phyloP scores from a whole-genome alignment of 1,140 invertebrate genomes.

The Tetramorium simillimum region DNA sequence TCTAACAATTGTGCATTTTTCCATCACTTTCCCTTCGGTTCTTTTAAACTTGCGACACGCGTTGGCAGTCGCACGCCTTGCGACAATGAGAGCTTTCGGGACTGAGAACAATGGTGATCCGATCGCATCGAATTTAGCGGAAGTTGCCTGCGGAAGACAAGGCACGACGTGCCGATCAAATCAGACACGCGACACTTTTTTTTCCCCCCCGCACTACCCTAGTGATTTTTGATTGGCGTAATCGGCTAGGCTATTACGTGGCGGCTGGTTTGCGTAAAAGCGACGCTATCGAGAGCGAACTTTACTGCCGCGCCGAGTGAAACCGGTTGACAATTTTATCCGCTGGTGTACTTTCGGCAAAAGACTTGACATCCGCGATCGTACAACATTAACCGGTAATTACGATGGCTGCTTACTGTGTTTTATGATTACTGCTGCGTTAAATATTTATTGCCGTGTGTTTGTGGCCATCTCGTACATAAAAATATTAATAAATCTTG shows the following conservation, averaged over 20 bases:
- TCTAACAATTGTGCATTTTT: conserved; percentile 5
- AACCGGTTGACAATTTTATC: conserved; percentile 72
- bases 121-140: conserved; percentile 42
- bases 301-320: conserved; percentile 61
- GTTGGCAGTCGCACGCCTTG: conserved; percentile 28
- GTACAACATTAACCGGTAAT: background rate
- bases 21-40: conserved; percentile 33
- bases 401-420: background rate
- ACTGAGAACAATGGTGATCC: conserved; percentile 13
- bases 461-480: background rate
- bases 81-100: conserved; percentile 47
- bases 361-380: background rate
- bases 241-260: conserved; percentile 60
- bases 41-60: conserved; percentile 31
- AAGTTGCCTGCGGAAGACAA: conserved; percentile 47
- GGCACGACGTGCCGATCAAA: conserved; percentile 31
- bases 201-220: background rate
- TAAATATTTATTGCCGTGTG: background rate
- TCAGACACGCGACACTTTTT: conserved; percentile 31
- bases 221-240: conserved; percentile 47
- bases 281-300: conserved; percentile 69
- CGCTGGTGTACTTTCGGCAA: conserved; percentile 34
- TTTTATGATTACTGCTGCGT: background rate
- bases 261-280: conserved; percentile 65
- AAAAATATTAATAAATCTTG: background rate